Evolutionary conservation across 2,888 invertebrate species (phyloP).

Genomic region (Palloptera scutellata): DNA sequence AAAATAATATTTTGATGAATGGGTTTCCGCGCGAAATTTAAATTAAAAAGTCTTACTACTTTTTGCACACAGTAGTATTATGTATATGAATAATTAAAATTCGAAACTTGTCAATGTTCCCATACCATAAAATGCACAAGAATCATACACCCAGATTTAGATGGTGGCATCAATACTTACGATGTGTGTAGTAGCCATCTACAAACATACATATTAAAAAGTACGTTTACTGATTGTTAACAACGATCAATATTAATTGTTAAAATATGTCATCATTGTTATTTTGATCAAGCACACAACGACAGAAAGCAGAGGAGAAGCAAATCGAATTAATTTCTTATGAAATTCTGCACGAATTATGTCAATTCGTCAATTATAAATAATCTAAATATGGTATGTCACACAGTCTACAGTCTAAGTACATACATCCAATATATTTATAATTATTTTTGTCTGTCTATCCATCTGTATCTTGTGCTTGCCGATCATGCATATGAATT

Average conservation of each 20-base stretch:
- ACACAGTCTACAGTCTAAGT: slow-evolving; percentile 3
- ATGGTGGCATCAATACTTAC: neutral
- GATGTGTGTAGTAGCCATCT: no score
- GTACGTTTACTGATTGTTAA: neutral
- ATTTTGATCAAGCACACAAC: slow-evolving; percentile 1
- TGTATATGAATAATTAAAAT: neutral
- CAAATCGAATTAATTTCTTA: neutral
- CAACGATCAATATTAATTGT: slow-evolving; percentile 10
- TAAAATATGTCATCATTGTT: slow-evolving; percentile 23
- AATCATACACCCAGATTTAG: no score
- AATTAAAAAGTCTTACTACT: no score
- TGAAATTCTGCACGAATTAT: slow-evolving; percentile 32
- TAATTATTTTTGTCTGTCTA: slow-evolving; percentile 11
- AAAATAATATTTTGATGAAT: no score
- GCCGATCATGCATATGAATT: slow-evolving; percentile 1
- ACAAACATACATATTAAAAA: neutral
- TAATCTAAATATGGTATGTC: no score
- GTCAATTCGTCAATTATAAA: slow-evolving; percentile 27
- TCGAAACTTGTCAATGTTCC: neutral
- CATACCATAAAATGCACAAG: neutral
- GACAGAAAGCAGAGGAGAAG: no score
- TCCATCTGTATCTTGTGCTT: slow-evolving; percentile 3
- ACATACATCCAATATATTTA: neutral
- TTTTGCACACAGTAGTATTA: no score
- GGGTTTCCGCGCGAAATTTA: no score